phyloP scores from a whole-genome alignment of 2,113 vertebrate species.

The Esox niger region DNA sequence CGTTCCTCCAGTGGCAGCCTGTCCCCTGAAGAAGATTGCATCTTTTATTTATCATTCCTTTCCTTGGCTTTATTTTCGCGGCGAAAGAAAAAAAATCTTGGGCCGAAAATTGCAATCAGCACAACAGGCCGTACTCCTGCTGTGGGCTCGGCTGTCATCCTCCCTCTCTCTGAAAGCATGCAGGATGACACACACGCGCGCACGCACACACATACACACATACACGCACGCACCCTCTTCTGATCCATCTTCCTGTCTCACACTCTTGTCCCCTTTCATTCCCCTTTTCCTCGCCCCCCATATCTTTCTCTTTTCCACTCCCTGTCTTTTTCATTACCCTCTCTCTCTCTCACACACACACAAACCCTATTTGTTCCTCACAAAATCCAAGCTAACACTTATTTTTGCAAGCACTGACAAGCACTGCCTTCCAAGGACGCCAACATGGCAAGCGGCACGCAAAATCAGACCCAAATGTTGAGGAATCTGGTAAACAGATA shows the following conservation, averaged over 20 bases:
- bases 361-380: conserved; percentile 12
- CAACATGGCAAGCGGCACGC: conserved; percentile 55
- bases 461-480: conserved; percentile 66
- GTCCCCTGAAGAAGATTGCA: conserved; percentile 88
- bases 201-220: too few relatives aligned
- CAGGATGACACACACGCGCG: conserved; percentile 78
- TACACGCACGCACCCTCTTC: conserved; percentile 51
- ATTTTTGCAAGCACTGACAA: conserved; percentile 37
- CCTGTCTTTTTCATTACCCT: conserved; percentile 26
- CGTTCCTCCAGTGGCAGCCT: conserved; percentile 70
- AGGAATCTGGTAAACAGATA: conserved; percentile 73
- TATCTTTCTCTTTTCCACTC: too few relatives aligned
- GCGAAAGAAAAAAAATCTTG: conserved; percentile 86
- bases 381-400: conserved; percentile 10
- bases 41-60: conserved; percentile 95
- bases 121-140: conserved; percentile 88
- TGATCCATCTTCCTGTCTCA: conserved; percentile 16
- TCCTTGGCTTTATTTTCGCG: conserved; percentile 92
- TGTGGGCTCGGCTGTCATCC: conserved; percentile 89
- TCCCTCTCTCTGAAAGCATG: conserved; percentile 79
- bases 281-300: conserved; percentile 48
- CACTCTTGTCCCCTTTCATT: conserved; percentile 32
- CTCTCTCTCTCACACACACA: conserved; percentile 14
- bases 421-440: conserved; percentile 44
- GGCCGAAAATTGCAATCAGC: conserved; percentile 92